Evolutionary conservation across 2,888 invertebrate genomes (phyloP), one percentile per base, ranked within the genome.

Genomic region (Caenorhabditis angaria): DNA sequence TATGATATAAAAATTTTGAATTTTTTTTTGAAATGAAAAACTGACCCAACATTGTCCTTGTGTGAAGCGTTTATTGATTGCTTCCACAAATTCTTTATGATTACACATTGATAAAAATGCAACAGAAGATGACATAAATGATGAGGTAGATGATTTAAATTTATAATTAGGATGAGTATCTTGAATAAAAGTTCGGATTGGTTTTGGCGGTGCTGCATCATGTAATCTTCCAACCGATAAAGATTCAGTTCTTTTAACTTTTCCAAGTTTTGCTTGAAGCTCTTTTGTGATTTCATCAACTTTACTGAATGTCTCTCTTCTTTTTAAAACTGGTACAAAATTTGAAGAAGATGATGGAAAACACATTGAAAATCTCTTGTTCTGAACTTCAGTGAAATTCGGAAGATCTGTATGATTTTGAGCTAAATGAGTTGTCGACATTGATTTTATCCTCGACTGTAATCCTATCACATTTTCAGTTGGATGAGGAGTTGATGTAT

Each of bases 31-130:
- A 18, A 41, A 41, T 18, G 10, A 22, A 58, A 22, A 35, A 50
- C 61, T 32, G 6, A 75, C 77, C 77, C 77, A 78, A 51, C 75
- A 78, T 32, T 78, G 74, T 12, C 77, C 75, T 22, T 75, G 69
- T 12, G 67, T 68, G 51, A 78, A 78, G 18, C 71, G 59, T 25
- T 75, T 67, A 32, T 70, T 75, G 22, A 78, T 70, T 2, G 70
- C 67, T 18, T 70, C 69, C 1, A 70, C 70, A 50, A 78, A 65
- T 20, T 72, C 75, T 27, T 62, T 51, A 20, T 68, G 72, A 35
- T 75, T 69, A 24, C 70, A 65, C 65, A 71, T 66, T 53, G 72
- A 70, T 2, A 78, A 32, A 47, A 70, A 62, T 1, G 75, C 75
- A 5, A 75, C 63, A 18, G 68, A 70, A 22, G 74, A 74, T 6